A percentile compares a stretch with the other conserved stretches of the same genome.
These are phyloP conservation scores for Cygnus atratus DNA, from an alignment of 2,113 vertebrate genomes.

Conservation along the genomic window DNA sequence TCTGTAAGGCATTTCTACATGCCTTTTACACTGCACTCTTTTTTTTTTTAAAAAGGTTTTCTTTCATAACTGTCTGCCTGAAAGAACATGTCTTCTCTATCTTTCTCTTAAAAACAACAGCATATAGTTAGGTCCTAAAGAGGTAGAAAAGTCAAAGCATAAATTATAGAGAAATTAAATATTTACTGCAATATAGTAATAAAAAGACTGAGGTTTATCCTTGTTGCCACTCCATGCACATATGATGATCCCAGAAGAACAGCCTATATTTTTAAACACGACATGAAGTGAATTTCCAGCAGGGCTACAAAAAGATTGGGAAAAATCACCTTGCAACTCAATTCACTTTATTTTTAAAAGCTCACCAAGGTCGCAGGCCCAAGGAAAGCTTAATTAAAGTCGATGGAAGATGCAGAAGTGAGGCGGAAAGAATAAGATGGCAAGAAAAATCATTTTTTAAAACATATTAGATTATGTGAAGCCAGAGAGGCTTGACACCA, in stretches of 20 bases:
- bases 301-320: slow-evolving; percentile 11
- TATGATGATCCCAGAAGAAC: slow-evolving; percentile 23
- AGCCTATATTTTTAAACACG: slow-evolving; percentile 16
- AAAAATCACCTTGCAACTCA: slow-evolving; percentile 59
- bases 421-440: slow-evolving; percentile 52
- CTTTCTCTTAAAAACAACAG: background rate
- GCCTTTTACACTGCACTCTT: background rate
- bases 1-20: slow-evolving; percentile 20
- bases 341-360: slow-evolving; percentile 70
- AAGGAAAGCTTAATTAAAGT: slow-evolving; percentile 74
- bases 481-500: slow-evolving; percentile 60
- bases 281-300: slow-evolving; percentile 44
- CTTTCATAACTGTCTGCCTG: background rate
- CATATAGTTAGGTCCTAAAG: background rate
- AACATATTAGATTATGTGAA: slow-evolving; percentile 60
- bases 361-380: slow-evolving; percentile 61
- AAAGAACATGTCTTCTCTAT: background rate
- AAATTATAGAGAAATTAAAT: slow-evolving; percentile 12
- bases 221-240: background rate
- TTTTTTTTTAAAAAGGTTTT: background rate
- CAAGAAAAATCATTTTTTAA: slow-evolving; percentile 59
- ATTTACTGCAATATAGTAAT: background rate
- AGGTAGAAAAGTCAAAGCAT: slow-evolving; percentile 1
- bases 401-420: slow-evolving; percentile 42
- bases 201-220: background rate